Percentiles rank a stretch among this genome's conserved stretches.
Conservation (phyloP, 1,140 invertebrate species). For the Bombus confusus region DNA sequence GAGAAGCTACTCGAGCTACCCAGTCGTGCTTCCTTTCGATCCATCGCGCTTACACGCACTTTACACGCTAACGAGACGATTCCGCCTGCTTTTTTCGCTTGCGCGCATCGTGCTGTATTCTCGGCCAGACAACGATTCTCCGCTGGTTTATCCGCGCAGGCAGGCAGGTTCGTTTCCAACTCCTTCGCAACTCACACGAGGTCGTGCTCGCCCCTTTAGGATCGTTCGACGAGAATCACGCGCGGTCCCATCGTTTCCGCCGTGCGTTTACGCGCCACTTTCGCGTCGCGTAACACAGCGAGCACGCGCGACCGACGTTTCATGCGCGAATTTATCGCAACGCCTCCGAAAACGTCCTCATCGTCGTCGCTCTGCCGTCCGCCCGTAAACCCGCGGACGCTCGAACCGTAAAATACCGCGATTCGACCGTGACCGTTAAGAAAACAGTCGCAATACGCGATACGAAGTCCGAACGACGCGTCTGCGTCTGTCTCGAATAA, state of each 20-base stretch:
- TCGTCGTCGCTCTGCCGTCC: not conserved
- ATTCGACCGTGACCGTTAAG: not conserved
- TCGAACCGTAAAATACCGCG: not conserved
- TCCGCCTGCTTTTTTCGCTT: not conserved
- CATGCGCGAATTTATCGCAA: not conserved
- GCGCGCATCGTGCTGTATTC: not conserved
- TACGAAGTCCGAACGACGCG: not conserved
- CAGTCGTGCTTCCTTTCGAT: conserved; percentile 55
- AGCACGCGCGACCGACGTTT: not conserved
- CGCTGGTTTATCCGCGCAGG: not conserved
- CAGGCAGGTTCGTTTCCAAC: conserved; percentile 1
- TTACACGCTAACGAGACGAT: conserved; percentile 11
- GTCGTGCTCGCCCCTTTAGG: not conserved
- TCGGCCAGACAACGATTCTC: not conserved
- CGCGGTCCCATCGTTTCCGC: not conserved
- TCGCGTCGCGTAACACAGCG: not conserved
- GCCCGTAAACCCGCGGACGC: not conserved
- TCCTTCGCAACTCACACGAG: not conserved
- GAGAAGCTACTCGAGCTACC: conserved; percentile 56
- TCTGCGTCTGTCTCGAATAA: not conserved
- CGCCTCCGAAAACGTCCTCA: not conserved
- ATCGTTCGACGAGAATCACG: conserved; percentile 6
- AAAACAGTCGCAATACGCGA: not conserved
- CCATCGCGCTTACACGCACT: conserved; percentile 43
- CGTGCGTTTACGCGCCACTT: not conserved